A percentile compares a stretch with the other conserved stretches of the same genome.
Evolutionary conservation across 2,888 invertebrate species (phyloP).

Genomic region (Chrysolina haemoptera): DNA sequence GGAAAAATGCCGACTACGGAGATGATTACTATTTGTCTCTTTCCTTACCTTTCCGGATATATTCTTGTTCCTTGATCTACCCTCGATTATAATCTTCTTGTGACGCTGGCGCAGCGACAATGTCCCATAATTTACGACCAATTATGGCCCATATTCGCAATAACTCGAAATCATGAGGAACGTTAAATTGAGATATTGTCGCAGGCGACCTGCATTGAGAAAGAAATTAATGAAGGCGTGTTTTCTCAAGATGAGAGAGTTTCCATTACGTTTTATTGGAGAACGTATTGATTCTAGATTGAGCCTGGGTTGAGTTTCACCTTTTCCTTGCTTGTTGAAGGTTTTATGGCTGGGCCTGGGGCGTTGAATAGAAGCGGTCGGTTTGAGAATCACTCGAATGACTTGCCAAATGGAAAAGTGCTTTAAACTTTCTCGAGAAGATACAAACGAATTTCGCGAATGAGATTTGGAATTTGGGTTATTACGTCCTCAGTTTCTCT

Average conservation of each 20-base stretch:
- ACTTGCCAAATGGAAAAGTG: background rate
- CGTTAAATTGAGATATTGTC: conserved; percentile 30
- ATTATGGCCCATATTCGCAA: conserved; percentile 39
- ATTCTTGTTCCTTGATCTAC: conserved; percentile 44
- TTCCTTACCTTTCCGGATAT: conserved; percentile 47
- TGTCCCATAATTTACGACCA: conserved; percentile 44
- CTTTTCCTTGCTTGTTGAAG: background rate
- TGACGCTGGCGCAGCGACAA: conserved; percentile 36
- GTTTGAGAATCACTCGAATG: background rate
- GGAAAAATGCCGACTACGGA: conserved; percentile 46
- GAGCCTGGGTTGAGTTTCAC: background rate
- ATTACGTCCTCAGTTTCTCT: background rate
- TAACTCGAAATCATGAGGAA: conserved; percentile 35
- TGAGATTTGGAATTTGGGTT: background rate
- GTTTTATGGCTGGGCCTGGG: background rate
- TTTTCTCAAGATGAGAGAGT: background rate
- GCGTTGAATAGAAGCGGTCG: background rate
- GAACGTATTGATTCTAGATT: conserved; percentile 8
- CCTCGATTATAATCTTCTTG: conserved; percentile 43
- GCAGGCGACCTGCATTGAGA: background rate
- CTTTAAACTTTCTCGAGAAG: background rate
- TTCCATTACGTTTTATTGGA: background rate
- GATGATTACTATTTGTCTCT: conserved; percentile 47
- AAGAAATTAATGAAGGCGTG: background rate
- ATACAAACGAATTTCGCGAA: background rate